Evolutionary conservation across 1,140 invertebrate genomes (phyloP), one percentile per base, ranked within the genome.

Genomic region (Himalopsyche phryganea): DNA sequence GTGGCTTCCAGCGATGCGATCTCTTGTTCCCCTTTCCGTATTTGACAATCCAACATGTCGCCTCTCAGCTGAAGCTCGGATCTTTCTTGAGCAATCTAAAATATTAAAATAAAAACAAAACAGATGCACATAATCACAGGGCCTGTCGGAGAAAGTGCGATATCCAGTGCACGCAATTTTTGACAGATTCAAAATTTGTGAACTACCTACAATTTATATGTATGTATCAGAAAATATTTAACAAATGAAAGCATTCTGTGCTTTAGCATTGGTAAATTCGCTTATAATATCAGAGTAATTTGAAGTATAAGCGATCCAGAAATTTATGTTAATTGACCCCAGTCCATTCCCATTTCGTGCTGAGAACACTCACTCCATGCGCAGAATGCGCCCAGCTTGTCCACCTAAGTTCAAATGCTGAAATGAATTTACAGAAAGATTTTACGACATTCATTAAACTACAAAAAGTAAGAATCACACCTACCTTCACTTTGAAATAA

Each of bases 1-100:
- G 87, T 88, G 65, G 87, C 87, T 69, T 90, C 87, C 73, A 89
- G 83, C 23, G 86, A 87, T 14, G 81, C 74, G 56, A 89, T 86
- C 69, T 90, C 87, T 23, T 81, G 73, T 72, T 89, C 88, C 15
- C 81, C 79, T 65, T 82, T 83, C 59, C 76, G 71, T 13, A 89
- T 85, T 46, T 83, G 80, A 1, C 75, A 76, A 68, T 90, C 87
- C 57, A 89, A 72, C 41, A 80, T 71, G 63, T 87, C 85, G n/a
- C 88, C 88, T 63, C 83, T 78, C 66, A 85, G 80, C 65, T 86
- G 83, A 14, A 90, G 66, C 60, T 85, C 75, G 36, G 80, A 81
- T 38, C 82, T 83, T 59, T 88, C 85, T 70, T 87, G 85, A 1
- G 84, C 84, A 53, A 77, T 80, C 74, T 78, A 33, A 1, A 49